Conservation (phyloP, 2,113 vertebrate genomes). For the Lampris incognitus region DNA sequence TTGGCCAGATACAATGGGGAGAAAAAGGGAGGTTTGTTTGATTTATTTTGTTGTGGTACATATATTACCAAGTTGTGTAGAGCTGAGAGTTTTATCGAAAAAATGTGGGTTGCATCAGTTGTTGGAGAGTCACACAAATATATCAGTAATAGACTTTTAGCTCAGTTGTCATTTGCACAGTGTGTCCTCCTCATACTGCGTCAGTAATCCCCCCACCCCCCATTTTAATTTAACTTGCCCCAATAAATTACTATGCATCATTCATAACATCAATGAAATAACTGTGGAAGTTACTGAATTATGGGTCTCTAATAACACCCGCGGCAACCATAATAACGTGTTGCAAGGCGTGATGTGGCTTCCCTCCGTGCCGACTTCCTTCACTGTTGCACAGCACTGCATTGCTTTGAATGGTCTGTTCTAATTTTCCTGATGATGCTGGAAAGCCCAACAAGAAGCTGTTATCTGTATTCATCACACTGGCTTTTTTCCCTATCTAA, state of each 20-base stretch:
- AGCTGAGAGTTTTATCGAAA: too few relatives aligned
- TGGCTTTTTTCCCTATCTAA: slow-evolving; percentile 40
- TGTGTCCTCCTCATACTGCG: not conserved
- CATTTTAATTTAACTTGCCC: not conserved
- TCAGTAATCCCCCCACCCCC: not conserved
- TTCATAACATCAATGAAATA: slow-evolving; percentile 56
- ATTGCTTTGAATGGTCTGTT: slow-evolving; percentile 69
- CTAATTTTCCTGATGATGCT: slow-evolving; percentile 62
- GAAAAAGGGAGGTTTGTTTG: too few relatives aligned
- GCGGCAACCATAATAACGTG: slow-evolving; percentile 49
- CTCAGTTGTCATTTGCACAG: not conserved
- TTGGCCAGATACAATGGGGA: too few relatives aligned
- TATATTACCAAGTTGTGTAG: too few relatives aligned
- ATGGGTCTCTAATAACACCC: slow-evolving; percentile 62
- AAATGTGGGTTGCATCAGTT: too few relatives aligned
- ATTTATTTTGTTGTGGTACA: too few relatives aligned
- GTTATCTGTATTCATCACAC: slow-evolving; percentile 59
- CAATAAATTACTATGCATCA: slow-evolving; percentile 9
- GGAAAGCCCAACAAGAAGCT: slow-evolving; percentile 54
- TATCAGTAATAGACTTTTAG: not conserved
- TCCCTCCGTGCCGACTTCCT: slow-evolving; percentile 60
- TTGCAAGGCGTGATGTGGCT: slow-evolving; percentile 54
- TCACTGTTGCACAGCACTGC: slow-evolving; percentile 59
- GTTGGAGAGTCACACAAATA: not conserved
- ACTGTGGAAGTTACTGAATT: slow-evolving; percentile 61